Base-by-base conservation (phyloP, 2,113 vertebrate genomes). In the Castor canadensis region DNA sequence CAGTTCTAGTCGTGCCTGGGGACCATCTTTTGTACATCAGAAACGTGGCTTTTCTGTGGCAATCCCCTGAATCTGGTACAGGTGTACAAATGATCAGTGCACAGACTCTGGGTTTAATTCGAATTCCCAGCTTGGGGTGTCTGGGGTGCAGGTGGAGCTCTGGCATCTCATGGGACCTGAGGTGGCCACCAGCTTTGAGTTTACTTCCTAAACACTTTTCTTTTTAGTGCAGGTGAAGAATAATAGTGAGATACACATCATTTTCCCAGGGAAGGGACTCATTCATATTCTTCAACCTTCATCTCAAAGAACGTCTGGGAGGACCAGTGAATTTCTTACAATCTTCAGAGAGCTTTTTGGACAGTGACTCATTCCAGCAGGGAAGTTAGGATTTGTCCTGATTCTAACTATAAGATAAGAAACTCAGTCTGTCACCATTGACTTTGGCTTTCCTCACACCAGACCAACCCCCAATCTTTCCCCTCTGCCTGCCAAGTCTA, bases 1-100 rank as follows among this genome's bases (percentile, higher is more conserved):
- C 97, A 97, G 97, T 95, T 95, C 89, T 71, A 77, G 97, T 89
- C 72, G 20, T 40, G 64, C 69, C 95, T 95, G 0, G 2, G 96
- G 95, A 86, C 83, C 56, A 45, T 83, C 94, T 93, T 97, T 92
- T 83, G 45, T 6, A 3, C 60, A 0, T 94, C 52, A 87, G 95
- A 96, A 93, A 94, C 90, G 87, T 71, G 69, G 94, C 92, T 60
- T 30, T 89, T 94, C 62, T 71, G 49, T 28, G 43, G 32, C 77
- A 5, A 1, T 15, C 40, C 5, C 28, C 91, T 62, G 88, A 83
- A 30, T 30, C 1, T 0, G 62, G 76, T 84, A 38, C 62, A 64
- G 86, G 67, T 16, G 56, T 7, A 64, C 54, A 28, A 24, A 75
- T 89, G 40, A 8, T 12, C 69, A 15, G 58, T 6, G 35, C 1